Evolutionary conservation across 2,113 vertebrate species (phyloP).

Genomic region (Spilogale gracilis): DNA sequence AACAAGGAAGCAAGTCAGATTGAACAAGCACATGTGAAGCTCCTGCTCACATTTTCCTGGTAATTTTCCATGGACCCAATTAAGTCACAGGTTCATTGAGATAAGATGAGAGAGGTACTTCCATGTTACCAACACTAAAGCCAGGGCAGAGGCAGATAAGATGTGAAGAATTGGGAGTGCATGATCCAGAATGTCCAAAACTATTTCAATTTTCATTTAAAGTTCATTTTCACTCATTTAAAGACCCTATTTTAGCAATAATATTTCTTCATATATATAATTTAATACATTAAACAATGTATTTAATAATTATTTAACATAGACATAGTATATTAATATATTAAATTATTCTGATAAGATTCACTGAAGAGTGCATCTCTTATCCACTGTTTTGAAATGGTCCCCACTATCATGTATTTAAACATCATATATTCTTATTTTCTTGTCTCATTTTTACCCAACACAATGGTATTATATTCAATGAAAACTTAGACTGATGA

Average conservation of each 20-base stretch:
- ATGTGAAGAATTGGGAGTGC: not conserved
- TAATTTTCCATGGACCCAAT: not conserved
- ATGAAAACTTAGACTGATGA: not conserved
- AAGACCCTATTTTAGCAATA: not conserved
- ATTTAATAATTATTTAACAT: not conserved
- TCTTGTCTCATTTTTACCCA: not conserved
- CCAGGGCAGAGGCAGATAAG: rapidly evolving
- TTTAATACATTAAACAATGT: not conserved
- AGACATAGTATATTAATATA: not conserved
- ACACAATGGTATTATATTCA: not conserved
- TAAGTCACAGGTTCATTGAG: not conserved
- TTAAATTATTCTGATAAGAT: not conserved
- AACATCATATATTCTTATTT: not conserved
- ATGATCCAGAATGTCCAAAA: not conserved
- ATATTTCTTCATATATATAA: not conserved
- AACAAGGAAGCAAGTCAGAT: not conserved
- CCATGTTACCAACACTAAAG: not conserved
- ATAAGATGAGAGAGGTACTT: not conserved
- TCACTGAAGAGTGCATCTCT: not conserved
- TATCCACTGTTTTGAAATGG: not conserved
- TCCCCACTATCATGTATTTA: not conserved
- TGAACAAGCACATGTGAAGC: not conserved
- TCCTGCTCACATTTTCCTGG: not conserved
- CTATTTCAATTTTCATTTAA: not conserved
- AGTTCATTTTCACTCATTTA: not conserved